Conservation (phyloP, 1,140 invertebrate species). For the Drosophila aff. region DNA sequence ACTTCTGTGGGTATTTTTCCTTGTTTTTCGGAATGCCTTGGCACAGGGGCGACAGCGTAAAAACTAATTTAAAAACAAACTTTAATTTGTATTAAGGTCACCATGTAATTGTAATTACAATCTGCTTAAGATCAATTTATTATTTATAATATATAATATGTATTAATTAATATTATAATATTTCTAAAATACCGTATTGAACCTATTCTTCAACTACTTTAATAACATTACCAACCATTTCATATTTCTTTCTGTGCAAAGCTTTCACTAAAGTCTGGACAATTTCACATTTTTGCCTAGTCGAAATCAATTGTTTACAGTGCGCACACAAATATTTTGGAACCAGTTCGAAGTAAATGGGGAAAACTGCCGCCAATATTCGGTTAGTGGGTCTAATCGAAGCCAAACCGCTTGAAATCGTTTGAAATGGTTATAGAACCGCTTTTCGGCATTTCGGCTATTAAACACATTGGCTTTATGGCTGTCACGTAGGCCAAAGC, state of each 20-base stretch:
- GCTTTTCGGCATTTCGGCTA: conserved; percentile 44
- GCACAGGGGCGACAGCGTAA: conserved; percentile 11
- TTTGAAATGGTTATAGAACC: conserved; percentile 45
- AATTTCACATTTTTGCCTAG: neutral
- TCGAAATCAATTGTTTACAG: conserved; percentile 14
- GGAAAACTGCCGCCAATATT: conserved; percentile 47
- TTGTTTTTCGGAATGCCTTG: conserved; percentile 5
- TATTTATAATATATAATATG: no score
- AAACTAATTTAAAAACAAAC: conserved; percentile 22
- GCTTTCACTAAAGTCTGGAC: conserved; percentile 13
- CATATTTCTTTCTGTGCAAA: neutral
- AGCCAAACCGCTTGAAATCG: neutral
- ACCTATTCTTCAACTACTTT: neutral
- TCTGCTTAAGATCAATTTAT: neutral
- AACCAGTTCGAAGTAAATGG: conserved; percentile 50
- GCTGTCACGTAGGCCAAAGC: conserved; percentile 67
- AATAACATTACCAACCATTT: neutral
- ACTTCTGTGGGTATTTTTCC: conserved; percentile 15
- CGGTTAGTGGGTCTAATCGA: conserved; percentile 43
- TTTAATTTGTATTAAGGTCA: conserved; percentile 24
- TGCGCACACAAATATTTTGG: conserved; percentile 4
- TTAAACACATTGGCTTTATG: conserved; percentile 16
- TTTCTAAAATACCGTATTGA: no score
- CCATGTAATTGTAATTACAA: neutral
- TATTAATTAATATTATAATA: no score